Evolutionary conservation across 2,888 invertebrate species (phyloP).

Genomic region (Parnassius smintheus): DNA sequence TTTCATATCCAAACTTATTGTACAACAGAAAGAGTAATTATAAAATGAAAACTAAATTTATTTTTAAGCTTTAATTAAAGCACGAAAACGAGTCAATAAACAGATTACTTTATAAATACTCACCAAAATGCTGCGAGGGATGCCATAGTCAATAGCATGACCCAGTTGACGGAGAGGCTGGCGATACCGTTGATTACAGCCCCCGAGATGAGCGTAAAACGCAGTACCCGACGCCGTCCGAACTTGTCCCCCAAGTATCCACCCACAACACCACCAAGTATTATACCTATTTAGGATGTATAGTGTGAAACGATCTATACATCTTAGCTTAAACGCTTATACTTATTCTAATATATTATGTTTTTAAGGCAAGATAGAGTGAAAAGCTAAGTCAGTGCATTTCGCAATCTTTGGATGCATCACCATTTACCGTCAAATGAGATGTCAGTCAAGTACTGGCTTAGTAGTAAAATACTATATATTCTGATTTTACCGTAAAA

Average conservation of each 20-base stretch:
- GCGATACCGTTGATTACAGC: conserved; percentile 53
- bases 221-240: conserved; percentile 55
- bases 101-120: conserved; percentile 35
- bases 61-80: background rate
- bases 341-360: too few species aligned
- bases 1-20: too few species aligned
- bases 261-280: conserved; percentile 56
- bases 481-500: too few species aligned
- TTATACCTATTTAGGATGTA: conserved; percentile 43
- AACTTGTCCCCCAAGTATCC: conserved; percentile 63
- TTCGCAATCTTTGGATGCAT: too few species aligned
- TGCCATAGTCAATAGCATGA: conserved; percentile 62
- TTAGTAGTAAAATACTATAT: too few species aligned
- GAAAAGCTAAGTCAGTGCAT: too few species aligned
- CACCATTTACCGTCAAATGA: too few species aligned
- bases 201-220: conserved; percentile 47
- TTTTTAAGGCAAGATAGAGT: too few species aligned
- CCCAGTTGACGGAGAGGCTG: conserved; percentile 65
- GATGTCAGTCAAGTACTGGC: too few species aligned
- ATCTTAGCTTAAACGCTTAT: background rate
- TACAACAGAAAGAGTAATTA: too few species aligned
- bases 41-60: too few species aligned
- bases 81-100: background rate
- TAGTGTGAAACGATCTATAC: background rate
- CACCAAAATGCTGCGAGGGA: conserved; percentile 56